Percentiles rank a stretch among this genome's conserved stretches.
Evolutionary conservation across 2,113 vertebrate genomes (phyloP).

Genomic region (Rhineura floridana): DNA sequence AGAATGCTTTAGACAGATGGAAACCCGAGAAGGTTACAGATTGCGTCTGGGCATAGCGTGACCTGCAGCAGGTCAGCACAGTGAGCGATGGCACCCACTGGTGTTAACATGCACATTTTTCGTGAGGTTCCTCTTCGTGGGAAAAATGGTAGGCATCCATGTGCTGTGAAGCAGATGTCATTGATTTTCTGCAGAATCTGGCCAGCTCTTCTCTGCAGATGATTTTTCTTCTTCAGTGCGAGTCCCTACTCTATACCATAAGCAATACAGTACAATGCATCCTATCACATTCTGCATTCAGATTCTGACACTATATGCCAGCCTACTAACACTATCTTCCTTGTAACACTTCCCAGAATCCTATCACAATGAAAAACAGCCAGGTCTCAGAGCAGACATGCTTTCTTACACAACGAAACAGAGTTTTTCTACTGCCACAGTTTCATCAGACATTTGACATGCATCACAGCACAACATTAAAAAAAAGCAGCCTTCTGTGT

Average conservation of each 20-base stretch:
- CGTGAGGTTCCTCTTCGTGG: not conserved
- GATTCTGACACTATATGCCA: not conserved
- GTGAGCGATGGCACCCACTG: not conserved
- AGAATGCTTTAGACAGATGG: not conserved
- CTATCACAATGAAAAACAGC: not conserved
- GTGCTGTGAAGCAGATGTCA: slow-evolving; percentile 4
- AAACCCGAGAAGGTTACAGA: not conserved
- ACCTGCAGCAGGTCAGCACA: not conserved
- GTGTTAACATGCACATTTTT: not conserved
- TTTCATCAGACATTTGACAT: not conserved
- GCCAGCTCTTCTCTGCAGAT: slow-evolving; percentile 14
- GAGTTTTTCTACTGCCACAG: not conserved
- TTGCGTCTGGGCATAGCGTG: not conserved
- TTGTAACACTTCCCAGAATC: not conserved
- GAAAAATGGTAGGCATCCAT: not conserved
- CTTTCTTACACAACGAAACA: not conserved
- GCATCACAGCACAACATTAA: not conserved
- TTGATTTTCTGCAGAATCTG: not conserved
- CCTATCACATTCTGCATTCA: not conserved
- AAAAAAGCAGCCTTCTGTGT: not conserved
- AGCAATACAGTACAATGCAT: not conserved
- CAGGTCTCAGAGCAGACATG: not conserved
- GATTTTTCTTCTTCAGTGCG: not conserved
- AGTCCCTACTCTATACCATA: not conserved
- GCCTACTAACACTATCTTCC: not conserved